These are phyloP conservation scores for Cyclopterus lumpus DNA, from an alignment of 2,797 vertebrate species.

Conservation along the genomic window DNA sequence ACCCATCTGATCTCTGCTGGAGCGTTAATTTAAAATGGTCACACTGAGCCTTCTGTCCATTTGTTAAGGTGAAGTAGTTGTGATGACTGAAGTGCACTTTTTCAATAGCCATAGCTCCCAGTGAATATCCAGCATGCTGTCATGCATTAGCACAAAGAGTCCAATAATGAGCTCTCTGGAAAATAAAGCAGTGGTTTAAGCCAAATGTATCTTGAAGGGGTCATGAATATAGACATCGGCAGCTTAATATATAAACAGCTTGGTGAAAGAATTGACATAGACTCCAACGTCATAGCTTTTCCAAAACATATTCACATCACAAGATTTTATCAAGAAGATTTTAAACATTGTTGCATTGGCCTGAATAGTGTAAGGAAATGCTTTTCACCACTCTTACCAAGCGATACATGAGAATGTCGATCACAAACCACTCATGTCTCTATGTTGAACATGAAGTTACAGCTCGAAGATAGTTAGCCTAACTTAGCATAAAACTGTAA, in stretches of 20 bases:
- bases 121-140: neutral
- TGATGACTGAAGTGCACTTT: neutral
- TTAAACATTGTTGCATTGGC: neutral
- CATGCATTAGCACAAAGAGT: neutral
- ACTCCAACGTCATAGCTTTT: neutral
- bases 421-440: neutral
- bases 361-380: neutral
- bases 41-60: too few relatives aligned
- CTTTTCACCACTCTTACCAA: neutral
- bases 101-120: neutral
- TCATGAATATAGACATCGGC: neutral
- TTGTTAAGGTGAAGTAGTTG: slow-evolving; percentile 15
- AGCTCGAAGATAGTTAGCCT: neutral
- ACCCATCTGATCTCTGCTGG: slow-evolving; percentile 14
- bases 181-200: neutral
- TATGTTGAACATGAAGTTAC: slow-evolving; percentile 1
- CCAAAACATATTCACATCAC: neutral
- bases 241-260: neutral
- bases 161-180: neutral
- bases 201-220: neutral
- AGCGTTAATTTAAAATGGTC: slow-evolving; percentile 39
- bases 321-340: neutral
- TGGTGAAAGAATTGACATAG: neutral
- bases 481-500: neutral
- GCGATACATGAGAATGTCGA: neutral